Evolutionary conservation across 2,888 invertebrate genomes (phyloP).

Genomic region (Patella pellucida): DNA sequence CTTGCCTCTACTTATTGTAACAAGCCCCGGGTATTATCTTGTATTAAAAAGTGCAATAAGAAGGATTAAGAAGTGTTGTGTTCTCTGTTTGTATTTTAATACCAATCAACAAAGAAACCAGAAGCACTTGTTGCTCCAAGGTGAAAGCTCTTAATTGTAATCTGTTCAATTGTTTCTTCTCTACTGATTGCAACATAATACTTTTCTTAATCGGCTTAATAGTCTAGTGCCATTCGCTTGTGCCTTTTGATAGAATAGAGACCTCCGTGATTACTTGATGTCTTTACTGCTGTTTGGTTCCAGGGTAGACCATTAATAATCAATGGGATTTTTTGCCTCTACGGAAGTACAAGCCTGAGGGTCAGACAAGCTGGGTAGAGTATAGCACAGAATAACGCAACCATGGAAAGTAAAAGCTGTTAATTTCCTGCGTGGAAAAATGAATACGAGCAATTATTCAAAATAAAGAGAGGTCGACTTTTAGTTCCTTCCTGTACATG

Average conservation of each 20-base stretch:
- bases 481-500: slow-evolving; percentile 22
- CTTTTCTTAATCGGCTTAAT: slow-evolving; percentile 9
- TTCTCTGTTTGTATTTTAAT: too few species aligned
- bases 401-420: slow-evolving; percentile 33
- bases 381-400: slow-evolving; percentile 24
- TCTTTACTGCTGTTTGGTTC: slow-evolving; percentile 12
- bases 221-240: not conserved
- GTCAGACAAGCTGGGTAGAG: slow-evolving; percentile 20
- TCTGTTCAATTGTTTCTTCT: slow-evolving; percentile 9
- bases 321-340: slow-evolving; percentile 19
- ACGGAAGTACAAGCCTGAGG: slow-evolving; percentile 30
- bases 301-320: slow-evolving; percentile 20
- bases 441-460: slow-evolving; percentile 26
- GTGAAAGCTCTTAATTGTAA: slow-evolving; percentile 8
- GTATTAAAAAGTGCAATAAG: too few species aligned
- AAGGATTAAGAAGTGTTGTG: too few species aligned
- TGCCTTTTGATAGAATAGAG: not conserved
- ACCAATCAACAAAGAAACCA: too few species aligned
- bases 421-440: slow-evolving; percentile 34
- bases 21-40: too few species aligned
- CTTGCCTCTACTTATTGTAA: too few species aligned
- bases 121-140: not conserved
- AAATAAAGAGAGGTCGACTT: slow-evolving; percentile 20
- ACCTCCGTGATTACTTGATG: slow-evolving; percentile 18
- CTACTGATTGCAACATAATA: not conserved